Conservation (phyloP, 2,888 invertebrate species). For the Cheilosia urbana region DNA sequence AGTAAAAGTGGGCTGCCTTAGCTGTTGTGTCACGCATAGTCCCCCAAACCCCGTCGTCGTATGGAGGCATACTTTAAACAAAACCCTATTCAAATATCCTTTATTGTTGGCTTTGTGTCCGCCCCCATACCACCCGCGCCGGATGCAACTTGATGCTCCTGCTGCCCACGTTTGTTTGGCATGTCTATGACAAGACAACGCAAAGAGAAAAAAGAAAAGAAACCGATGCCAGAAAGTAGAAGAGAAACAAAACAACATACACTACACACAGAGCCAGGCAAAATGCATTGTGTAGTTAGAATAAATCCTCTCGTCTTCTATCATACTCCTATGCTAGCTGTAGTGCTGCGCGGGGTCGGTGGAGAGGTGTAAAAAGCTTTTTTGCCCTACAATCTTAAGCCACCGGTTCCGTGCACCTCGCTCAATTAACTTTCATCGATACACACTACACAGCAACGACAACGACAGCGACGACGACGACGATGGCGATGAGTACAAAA, state of each 20-base stretch:
- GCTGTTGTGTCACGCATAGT: constrained; percentile 66
- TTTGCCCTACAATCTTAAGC: constrained; percentile 64
- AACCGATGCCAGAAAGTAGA: constrained; percentile 26
- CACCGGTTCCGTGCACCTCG: constrained; percentile 48
- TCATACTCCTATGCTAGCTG: constrained; percentile 13
- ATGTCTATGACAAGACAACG: constrained; percentile 49
- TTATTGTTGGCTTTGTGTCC: constrained; percentile 65
- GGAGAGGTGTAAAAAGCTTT: constrained; percentile 56
- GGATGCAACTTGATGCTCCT: constrained; percentile 60
- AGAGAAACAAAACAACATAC: constrained; percentile 37
- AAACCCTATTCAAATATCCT: constrained; percentile 73
- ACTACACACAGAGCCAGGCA: constrained; percentile 34
- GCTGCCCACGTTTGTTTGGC: constrained; percentile 53
- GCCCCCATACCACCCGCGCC: not conserved
- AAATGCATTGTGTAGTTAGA: constrained; percentile 62
- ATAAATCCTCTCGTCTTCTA: constrained; percentile 62
- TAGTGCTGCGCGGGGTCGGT: constrained; percentile 24
- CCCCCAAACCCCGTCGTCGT: constrained; percentile 2
- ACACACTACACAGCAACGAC: constrained; percentile 36
- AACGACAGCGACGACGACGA: constrained; percentile 11
- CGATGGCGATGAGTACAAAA: constrained; percentile 63
- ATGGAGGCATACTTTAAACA: constrained; percentile 55
- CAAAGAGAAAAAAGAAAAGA: constrained; percentile 18
- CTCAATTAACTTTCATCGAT: constrained; percentile 76
- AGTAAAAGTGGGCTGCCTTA: constrained; percentile 24